A percentile compares a stretch with the other conserved stretches of the same genome.
Conservation (phyloP, 2,888 invertebrate genomes). For the Kuschelorhynchus macadamiae region DNA sequence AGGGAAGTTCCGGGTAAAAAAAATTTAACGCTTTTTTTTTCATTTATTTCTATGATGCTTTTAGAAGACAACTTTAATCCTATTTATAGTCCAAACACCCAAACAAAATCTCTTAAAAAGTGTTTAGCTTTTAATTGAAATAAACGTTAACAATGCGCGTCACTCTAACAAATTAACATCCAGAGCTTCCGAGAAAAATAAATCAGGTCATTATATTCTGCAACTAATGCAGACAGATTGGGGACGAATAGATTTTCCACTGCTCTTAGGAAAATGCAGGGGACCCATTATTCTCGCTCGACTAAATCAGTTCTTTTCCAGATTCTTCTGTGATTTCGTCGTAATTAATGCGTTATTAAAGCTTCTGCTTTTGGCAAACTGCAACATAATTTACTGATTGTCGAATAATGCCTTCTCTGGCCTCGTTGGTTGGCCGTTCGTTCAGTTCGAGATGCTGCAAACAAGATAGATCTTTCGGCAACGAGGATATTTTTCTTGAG, state of each 20-base stretch:
- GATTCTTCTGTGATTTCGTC: slow-evolving; percentile 53
- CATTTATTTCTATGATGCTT: no score
- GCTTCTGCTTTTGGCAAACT: slow-evolving; percentile 59
- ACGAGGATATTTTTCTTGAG: not conserved
- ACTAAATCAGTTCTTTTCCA: slow-evolving; percentile 33
- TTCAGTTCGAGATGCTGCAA: not conserved
- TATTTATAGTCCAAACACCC: no score
- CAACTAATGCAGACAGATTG: slow-evolving; percentile 3
- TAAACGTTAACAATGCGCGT: no score
- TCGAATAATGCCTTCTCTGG: slow-evolving; percentile 51
- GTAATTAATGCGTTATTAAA: slow-evolving; percentile 63
- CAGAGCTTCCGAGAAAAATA: no score
- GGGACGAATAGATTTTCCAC: slow-evolving; percentile 4
- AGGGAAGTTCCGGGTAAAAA: no score
- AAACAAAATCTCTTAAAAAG: no score
- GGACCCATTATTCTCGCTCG: slow-evolving; percentile 32
- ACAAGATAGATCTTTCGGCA: not conserved
- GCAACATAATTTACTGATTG: slow-evolving; percentile 57
- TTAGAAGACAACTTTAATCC: no score
- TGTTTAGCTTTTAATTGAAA: no score
- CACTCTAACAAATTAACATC: no score
- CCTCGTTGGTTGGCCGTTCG: slow-evolving; percentile 8
- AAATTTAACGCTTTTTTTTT: no score
- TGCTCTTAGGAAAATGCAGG: slow-evolving; percentile 25
- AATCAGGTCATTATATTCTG: no score